These are phyloP conservation scores for Clupea harengus DNA, from an alignment of 2,113 vertebrate species.

Conservation along the genomic window DNA sequence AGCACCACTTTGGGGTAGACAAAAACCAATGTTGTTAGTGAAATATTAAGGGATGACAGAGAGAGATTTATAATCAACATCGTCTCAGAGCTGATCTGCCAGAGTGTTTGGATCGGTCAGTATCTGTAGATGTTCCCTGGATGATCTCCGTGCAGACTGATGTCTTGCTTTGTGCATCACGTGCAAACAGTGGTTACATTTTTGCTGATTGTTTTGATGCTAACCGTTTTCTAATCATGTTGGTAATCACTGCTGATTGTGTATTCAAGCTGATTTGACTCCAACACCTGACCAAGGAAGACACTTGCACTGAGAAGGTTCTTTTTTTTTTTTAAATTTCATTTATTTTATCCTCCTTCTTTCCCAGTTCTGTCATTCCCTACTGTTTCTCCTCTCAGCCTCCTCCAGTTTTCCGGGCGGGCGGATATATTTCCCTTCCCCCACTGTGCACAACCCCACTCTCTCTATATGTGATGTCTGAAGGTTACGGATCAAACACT, in stretches of 20 bases:
- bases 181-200: background rate
- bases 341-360: constrained; percentile 1
- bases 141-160: background rate
- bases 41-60: background rate
- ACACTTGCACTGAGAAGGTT: constrained; percentile 68
- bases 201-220: constrained; percentile 14
- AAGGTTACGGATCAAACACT: constrained; percentile 50
- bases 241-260: constrained; percentile 63
- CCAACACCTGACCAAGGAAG: constrained; percentile 56
- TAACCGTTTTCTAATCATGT: constrained; percentile 28
- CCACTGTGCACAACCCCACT: constrained; percentile 25
- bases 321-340: constrained; percentile 42
- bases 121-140: background rate
- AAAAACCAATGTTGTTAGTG: background rate
- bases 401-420: constrained; percentile 39
- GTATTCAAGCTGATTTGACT: constrained; percentile 67
- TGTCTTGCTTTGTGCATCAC: background rate
- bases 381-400: constrained; percentile 27
- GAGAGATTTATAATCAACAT: too few relatives aligned
- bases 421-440: constrained; percentile 12
- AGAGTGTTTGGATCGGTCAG: background rate
- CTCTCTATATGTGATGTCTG: constrained; percentile 30
- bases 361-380: constrained; percentile 38
- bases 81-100: background rate
- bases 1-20: background rate